These are phyloP conservation scores for Stigmatopora nigra DNA, from an alignment of 2,113 vertebrate genomes.

Conservation along the genomic window DNA sequence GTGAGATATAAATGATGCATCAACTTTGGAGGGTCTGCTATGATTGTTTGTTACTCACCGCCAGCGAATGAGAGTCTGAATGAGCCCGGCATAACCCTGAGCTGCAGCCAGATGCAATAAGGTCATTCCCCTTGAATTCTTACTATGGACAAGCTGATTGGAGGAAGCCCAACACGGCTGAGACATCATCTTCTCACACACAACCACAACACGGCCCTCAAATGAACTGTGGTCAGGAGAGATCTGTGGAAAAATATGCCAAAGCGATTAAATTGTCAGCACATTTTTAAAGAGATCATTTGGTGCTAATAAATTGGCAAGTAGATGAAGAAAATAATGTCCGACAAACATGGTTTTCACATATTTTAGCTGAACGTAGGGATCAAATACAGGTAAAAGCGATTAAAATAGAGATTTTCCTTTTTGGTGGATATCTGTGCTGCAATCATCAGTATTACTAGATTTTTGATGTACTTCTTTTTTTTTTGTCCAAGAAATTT, in stretches of 20 bases:
- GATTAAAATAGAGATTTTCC: background rate
- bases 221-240: conserved; percentile 83
- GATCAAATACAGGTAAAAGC: background rate
- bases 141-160: conserved; percentile 92
- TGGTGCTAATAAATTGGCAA: background rate
- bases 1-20: conserved; percentile 5
- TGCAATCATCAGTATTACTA: background rate
- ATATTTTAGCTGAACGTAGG: background rate
- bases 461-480: background rate
- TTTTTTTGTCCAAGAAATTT: background rate
- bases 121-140: conserved; percentile 97
- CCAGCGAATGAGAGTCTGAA: conserved; percentile 98
- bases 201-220: conserved; percentile 92
- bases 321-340: background rate
- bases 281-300: background rate
- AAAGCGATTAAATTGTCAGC: background rate
- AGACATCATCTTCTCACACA: conserved; percentile 99
- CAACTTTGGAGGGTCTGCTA: background rate
- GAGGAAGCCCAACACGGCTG: conserved; percentile 94
- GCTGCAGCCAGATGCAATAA: conserved; percentile 92
- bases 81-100: conserved; percentile 94
- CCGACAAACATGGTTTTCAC: too few relatives aligned
- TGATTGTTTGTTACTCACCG: conserved; percentile 73
- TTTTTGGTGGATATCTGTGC: background rate
- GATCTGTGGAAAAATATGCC: conserved; percentile 56